A percentile compares a stretch with the other conserved stretches of the same genome.
Conservation (phyloP, 1,140 invertebrate genomes). For the Cylas formicarius region DNA sequence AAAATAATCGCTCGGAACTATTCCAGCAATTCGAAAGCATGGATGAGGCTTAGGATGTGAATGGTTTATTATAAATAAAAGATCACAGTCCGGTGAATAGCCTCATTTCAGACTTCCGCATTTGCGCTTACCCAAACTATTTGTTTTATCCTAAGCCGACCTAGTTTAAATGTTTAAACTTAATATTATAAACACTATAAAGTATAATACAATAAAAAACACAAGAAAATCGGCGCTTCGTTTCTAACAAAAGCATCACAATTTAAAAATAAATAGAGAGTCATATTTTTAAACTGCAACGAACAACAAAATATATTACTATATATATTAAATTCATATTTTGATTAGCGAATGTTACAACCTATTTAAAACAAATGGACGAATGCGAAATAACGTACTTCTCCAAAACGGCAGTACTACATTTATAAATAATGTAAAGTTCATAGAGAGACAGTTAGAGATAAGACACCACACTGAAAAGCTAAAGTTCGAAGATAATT, state of each 20-base stretch:
- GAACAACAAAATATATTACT: constrained; percentile 24
- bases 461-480: constrained; percentile 22
- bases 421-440: constrained; percentile 7
- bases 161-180: constrained; percentile 14
- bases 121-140: too few species aligned
- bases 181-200: constrained; percentile 17
- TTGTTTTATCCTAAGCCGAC: constrained; percentile 7
- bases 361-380: constrained; percentile 16
- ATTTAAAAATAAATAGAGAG: constrained; percentile 16
- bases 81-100: too few species aligned
- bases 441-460: constrained; percentile 10
- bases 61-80: too few species aligned
- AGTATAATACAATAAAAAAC: constrained; percentile 18
- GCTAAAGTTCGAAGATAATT: constrained; percentile 20
- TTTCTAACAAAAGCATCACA: constrained; percentile 22
- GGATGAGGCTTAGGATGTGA: too few species aligned
- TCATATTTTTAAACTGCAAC: constrained; percentile 22
- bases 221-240: constrained; percentile 13
- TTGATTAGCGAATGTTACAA: constrained; percentile 19
- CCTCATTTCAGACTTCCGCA: too few species aligned
- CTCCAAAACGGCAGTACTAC: not conserved
- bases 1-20: too few species aligned
- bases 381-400: too few species aligned
- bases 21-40: too few species aligned
- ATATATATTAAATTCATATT: constrained; percentile 24